Conservation (phyloP, 2,888 invertebrate genomes). For the Drosophila lacicola region DNA sequence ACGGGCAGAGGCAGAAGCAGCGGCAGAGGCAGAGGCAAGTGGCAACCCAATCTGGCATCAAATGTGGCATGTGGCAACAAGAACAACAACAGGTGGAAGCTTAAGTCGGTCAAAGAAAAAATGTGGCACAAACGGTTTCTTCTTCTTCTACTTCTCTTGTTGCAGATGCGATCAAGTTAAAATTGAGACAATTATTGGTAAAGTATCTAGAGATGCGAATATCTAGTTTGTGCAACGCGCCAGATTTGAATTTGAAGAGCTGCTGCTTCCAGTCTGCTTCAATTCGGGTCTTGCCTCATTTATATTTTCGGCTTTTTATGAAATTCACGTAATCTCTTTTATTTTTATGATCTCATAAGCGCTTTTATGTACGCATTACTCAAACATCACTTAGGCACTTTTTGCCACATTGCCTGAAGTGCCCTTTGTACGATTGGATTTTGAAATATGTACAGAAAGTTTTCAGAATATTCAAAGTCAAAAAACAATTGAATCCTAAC, state of each 20-base stretch:
- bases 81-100: constrained; percentile 26
- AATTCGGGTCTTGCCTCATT: not conserved
- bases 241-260: not conserved
- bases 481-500: no score
- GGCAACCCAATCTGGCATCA: constrained; percentile 45
- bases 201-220: not conserved
- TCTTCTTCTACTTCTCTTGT: not conserved
- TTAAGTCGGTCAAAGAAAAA: constrained; percentile 41
- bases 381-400: constrained; percentile 9
- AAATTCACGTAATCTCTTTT: constrained; percentile 8
- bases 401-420: constrained; percentile 3
- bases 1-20: not conserved
- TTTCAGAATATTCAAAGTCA: no score
- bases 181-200: not conserved
- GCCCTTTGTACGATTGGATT: constrained; percentile 1
- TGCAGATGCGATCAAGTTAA: constrained; percentile 10
- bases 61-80: constrained; percentile 22
- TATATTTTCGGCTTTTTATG: constrained; percentile 2
- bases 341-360: constrained; percentile 1
- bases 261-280: not conserved
- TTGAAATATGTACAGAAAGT: not conserved
- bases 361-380: constrained; percentile 22
- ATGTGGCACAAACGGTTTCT: constrained; percentile 48
- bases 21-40: not conserved
- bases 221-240: not conserved